These are phyloP conservation scores for Galerucella pusilla DNA, from an alignment of 2,888 invertebrate genomes.

Conservation along the genomic window DNA sequence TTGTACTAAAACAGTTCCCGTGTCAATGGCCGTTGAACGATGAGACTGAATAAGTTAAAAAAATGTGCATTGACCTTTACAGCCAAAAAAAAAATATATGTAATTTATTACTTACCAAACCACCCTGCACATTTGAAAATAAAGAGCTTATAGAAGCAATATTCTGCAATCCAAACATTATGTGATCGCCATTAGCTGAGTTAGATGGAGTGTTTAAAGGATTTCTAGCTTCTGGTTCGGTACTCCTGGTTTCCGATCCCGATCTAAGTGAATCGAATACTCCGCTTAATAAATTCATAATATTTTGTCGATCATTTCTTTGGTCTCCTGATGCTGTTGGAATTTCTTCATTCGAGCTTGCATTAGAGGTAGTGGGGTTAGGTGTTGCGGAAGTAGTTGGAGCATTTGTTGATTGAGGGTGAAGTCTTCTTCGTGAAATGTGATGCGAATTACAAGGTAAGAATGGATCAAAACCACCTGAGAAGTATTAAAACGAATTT, in stretches of 20 bases:
- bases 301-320: slow-evolving; percentile 26
- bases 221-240: slow-evolving; percentile 27
- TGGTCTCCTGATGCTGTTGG: slow-evolving; percentile 26
- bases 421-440: slow-evolving; percentile 61
- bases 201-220: slow-evolving; percentile 13
- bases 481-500: not conserved
- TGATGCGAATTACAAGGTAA: slow-evolving; percentile 80
- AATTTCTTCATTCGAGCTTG: slow-evolving; percentile 16
- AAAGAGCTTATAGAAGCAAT: slow-evolving; percentile 34
- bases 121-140: slow-evolving; percentile 35
- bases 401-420: slow-evolving; percentile 24
- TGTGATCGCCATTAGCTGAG: slow-evolving; percentile 12
- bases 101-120: slow-evolving; percentile 44
- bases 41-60: too few relatives aligned
- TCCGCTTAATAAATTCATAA: slow-evolving; percentile 54
- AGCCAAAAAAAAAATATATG: not conserved
- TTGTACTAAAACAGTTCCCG: too few relatives aligned
- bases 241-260: slow-evolving; percentile 32
- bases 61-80: too few relatives aligned
- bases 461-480: slow-evolving; percentile 71
- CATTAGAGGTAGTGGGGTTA: not conserved
- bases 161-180: slow-evolving; percentile 22
- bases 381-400: slow-evolving; percentile 20
- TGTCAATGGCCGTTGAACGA: too few relatives aligned
- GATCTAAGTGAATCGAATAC: slow-evolving; percentile 52